phyloP scores from a whole-genome alignment of 2,888 invertebrate species.

The Eilema griseolum region DNA sequence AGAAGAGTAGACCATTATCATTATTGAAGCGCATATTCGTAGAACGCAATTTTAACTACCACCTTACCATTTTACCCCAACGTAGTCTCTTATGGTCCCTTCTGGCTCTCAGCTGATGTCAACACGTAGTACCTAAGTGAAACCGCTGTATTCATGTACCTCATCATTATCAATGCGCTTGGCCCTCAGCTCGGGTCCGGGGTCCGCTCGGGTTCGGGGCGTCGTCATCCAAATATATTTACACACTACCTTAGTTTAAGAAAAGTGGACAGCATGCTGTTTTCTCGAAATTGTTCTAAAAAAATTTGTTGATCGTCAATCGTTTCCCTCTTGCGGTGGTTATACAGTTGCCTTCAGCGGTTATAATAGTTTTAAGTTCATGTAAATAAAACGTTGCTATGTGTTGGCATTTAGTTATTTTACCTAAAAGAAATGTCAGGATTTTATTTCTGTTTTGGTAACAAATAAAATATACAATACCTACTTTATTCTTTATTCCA shows the following conservation, averaged over 20 bases:
- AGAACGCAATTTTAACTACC: not conserved
- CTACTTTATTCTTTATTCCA: constrained; percentile 29
- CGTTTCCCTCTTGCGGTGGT: no score
- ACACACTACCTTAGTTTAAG: no score
- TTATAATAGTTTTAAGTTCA: not conserved
- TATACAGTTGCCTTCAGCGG: not conserved
- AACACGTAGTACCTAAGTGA: no score
- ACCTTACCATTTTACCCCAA: not conserved
- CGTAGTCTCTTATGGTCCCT: not conserved
- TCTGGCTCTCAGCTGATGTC: not conserved
- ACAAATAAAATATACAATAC: constrained; percentile 10
- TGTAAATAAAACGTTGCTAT: not conserved
- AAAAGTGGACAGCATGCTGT: no score
- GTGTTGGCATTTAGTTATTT: not conserved
- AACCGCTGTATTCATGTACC: not conserved
- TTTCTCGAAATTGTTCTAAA: no score
- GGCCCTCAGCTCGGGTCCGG: no score
- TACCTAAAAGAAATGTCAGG: not conserved
- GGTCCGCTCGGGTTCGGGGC: no score
- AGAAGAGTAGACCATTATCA: not conserved
- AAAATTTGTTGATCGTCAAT: no score
- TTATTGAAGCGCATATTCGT: not conserved
- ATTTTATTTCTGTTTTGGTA: not conserved
- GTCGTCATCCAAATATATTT: no score
- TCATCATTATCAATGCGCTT: no score